Evolutionary conservation across 2,888 invertebrate genomes (phyloP), one percentile per base, ranked within the genome.

Genomic region (Leucophora obtusa): DNA sequence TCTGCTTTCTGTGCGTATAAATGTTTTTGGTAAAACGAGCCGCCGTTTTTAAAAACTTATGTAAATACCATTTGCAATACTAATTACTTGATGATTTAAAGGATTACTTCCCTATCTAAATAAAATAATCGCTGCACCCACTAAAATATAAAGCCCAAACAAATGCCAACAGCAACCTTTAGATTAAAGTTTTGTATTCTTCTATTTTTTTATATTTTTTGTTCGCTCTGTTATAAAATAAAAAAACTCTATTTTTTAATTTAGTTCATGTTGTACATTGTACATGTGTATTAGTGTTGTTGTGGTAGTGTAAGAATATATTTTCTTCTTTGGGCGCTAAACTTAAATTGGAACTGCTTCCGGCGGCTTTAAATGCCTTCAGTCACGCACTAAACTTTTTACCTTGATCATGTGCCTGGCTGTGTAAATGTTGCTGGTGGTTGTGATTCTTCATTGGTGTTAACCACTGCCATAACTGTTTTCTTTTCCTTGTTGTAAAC

Each of bases 331-430:
- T 81, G 74, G 69, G 83, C 82, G 84, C 83, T 87, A 85, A 88
- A 87, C 87, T 88, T 88, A 89, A 88, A 89, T 89, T 89, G 88
- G 87, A 88, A 87, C 86, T 87, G 86, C 88, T 89, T 89, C 89
- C 89, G 88, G 87, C 84, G 85, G 86, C 85, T 87, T 87, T 88
- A 89, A 89, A 88, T 89, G 86, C 87, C 86, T 85, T 85, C 86
- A 88, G 89, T 89, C 89, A 89, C 89, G 89, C 89, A 89, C 88
- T 85, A 84, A 85, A 85, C 84, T 84, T 56, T 83, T 83, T 84
- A 79, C 84, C 84, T 85, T 84, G 83, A 81, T 82, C 74, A 79
- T 80, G 82, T 83, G 83, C 85, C 83, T 65, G 28, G 43, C 21
- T 18, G 35, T 18, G 66, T 73, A 75, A 77, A 76, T 73, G 65